Conservation (phyloP, 92 coral and sea anemone species). For the Porites rus region DNA sequence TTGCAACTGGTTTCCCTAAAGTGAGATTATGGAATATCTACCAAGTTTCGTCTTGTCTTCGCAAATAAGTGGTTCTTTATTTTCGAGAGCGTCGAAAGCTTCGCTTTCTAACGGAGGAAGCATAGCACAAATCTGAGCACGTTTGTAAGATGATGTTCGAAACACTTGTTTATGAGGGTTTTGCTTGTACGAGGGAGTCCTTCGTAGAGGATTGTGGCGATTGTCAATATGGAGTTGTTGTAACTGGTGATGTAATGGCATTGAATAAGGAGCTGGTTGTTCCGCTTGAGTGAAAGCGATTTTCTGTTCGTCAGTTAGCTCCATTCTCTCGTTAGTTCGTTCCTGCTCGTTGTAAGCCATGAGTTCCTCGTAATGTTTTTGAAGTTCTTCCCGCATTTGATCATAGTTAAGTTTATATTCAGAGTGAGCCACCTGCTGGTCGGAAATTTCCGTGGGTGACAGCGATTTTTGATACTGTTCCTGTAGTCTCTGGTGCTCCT, state of each 20-base stretch:
- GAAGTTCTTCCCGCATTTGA: constrained; percentile 97
- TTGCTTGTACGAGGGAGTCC: constrained; percentile 74
- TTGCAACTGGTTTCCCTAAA: neutral
- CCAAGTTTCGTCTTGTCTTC: constrained; percentile 36
- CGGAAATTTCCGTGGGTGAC: constrained; percentile 91
- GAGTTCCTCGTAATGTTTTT: constrained; percentile 86
- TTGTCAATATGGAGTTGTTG: constrained; percentile 88
- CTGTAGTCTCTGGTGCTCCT: constrained; percentile 94
- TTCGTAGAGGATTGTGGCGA: constrained; percentile 80
- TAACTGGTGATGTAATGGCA: constrained; percentile 76
- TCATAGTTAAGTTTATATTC: constrained; percentile 95
- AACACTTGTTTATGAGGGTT: constrained; percentile 91
- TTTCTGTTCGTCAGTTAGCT: constrained; percentile 45
- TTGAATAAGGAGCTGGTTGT: constrained; percentile 61
- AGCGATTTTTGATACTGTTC: constrained; percentile 95
- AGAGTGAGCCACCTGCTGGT: constrained; percentile 90
- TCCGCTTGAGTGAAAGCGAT: constrained; percentile 46
- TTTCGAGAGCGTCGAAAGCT: constrained; percentile 22
- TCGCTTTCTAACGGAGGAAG: constrained; percentile 86
- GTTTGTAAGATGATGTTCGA: constrained; percentile 88
- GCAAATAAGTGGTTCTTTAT: constrained; percentile 36
- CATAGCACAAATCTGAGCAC: constrained; percentile 87
- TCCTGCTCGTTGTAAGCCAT: constrained; percentile 84
- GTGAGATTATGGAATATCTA: constrained; percentile 47
- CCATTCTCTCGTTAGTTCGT: constrained; percentile 60